A percentile compares a stretch with the other conserved stretches of the same genome.
phyloP scores from a whole-genome alignment of 2,888 invertebrate genomes.

The Leucozona laternaria region DNA sequence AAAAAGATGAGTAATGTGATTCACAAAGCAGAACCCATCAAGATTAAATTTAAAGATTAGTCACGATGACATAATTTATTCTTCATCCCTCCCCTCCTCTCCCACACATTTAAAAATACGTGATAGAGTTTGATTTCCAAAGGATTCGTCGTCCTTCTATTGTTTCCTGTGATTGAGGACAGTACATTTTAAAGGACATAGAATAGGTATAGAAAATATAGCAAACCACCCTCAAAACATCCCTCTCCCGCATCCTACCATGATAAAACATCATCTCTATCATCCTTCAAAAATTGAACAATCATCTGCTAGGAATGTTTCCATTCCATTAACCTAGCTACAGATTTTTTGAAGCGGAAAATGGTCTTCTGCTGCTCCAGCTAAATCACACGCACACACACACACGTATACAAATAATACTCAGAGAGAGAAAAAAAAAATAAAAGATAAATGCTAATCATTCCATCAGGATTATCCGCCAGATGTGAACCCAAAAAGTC shows the following conservation, averaged over 20 bases:
- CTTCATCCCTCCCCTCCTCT: neutral
- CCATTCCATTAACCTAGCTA: constrained; percentile 39
- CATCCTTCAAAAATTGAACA: constrained; percentile 49
- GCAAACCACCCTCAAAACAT: neutral
- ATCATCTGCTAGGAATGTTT: constrained; percentile 54
- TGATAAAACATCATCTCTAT: constrained; percentile 4
- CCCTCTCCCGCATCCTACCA: neutral
- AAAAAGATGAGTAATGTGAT: neutral
- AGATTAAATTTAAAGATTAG: constrained; percentile 32
- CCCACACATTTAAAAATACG: neutral
- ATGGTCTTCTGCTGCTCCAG: constrained; percentile 18
- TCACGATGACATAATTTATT: constrained; percentile 24
- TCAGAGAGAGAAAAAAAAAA: constrained; percentile 12
- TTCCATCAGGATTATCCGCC: constrained; percentile 65
- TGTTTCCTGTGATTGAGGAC: constrained; percentile 12
- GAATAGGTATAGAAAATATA: neutral
- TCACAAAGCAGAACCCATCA: constrained; percentile 11
- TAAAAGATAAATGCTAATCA: constrained; percentile 60
- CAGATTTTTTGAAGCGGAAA: constrained; percentile 51
- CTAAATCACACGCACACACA: neutral
- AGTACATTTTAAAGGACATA: constrained; percentile 10
- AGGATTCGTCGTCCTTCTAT: neutral
- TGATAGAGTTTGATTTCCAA: constrained; percentile 24
- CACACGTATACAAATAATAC: neutral
- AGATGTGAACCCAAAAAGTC: constrained; percentile 50